Conservation (phyloP, 2,888 invertebrate species). For the Creontiades dilutus region DNA sequence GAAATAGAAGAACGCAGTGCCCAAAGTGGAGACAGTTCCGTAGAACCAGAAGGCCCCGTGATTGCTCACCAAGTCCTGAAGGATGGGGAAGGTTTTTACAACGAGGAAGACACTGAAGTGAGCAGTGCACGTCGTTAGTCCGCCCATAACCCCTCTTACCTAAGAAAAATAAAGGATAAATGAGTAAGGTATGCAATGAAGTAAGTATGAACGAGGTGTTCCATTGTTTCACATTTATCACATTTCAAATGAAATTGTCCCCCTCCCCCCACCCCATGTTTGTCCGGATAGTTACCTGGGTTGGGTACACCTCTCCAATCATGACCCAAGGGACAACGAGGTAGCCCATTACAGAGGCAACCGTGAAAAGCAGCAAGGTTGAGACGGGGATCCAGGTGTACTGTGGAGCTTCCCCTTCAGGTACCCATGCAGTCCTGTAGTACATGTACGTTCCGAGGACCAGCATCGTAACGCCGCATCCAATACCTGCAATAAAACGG, state of each 20-base stretch:
- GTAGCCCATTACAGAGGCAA: slow-evolving; percentile 84
- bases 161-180: slow-evolving; percentile 76
- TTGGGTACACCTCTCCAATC: slow-evolving; percentile 87
- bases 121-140: slow-evolving; percentile 84
- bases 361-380: slow-evolving; percentile 82
- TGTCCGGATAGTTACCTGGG: slow-evolving; percentile 80
- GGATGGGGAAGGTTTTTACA: slow-evolving; percentile 84
- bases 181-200: background rate
- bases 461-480: slow-evolving; percentile 84
- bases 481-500: slow-evolving; percentile 77
- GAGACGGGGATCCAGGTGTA: slow-evolving; percentile 83
- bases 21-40: slow-evolving; percentile 82
- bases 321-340: slow-evolving; percentile 86
- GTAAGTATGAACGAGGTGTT: too few relatives aligned
- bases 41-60: slow-evolving; percentile 84
- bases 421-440: slow-evolving; percentile 81
- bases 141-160: slow-evolving; percentile 84
- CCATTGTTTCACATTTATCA: too few relatives aligned
- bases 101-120: slow-evolving; percentile 84
- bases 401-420: slow-evolving; percentile 77
- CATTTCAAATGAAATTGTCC: too few relatives aligned
- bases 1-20: slow-evolving; percentile 83
- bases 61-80: slow-evolving; percentile 80
- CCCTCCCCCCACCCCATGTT: too few relatives aligned
- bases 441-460: slow-evolving; percentile 83